A percentile compares a stretch with the other conserved stretches of the same genome.
phyloP scores from a whole-genome alignment of 2,113 vertebrate species.

The Sardina pilchardus region DNA sequence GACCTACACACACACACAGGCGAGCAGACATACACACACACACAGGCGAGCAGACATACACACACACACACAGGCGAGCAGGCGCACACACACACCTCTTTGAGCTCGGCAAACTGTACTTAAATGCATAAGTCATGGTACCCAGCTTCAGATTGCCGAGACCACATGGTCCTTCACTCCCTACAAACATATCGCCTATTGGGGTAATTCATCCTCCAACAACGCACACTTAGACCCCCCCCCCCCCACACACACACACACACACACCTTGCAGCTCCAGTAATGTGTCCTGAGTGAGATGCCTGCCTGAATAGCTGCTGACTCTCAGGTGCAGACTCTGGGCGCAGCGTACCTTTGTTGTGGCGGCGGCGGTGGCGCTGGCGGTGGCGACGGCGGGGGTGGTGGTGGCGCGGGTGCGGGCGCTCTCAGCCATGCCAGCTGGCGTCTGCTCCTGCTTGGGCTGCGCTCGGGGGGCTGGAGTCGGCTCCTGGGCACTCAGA shows the following conservation, averaged over 20 bases:
- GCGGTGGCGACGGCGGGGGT: too few species aligned
- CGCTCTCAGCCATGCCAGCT: slow-evolving; percentile 10
- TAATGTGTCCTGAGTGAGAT: neutral
- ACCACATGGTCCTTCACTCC: neutral
- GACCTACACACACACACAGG: neutral
- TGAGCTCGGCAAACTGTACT: too few species aligned
- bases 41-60: neutral
- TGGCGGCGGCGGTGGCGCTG: too few species aligned
- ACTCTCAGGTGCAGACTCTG: neutral
- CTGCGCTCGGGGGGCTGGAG: slow-evolving; percentile 52
- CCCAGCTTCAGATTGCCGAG: neutral
- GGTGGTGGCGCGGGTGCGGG: slow-evolving; percentile 19
- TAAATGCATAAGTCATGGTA: neutral
- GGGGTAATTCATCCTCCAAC: too few species aligned
- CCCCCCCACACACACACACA: neutral
- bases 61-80: too few species aligned
- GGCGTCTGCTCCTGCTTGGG: slow-evolving; percentile 56
- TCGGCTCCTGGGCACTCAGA: slow-evolving; percentile 74
- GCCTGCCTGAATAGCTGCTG: neutral
- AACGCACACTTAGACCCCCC: too few species aligned
- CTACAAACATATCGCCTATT: neutral
- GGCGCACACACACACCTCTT: too few species aligned
- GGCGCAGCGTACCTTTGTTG: too few species aligned
- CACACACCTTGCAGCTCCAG: neutral
- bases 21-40: neutral